phyloP scores from a whole-genome alignment of 2,797 vertebrate genomes.

The Cynodonichthys magdalenae region DNA sequence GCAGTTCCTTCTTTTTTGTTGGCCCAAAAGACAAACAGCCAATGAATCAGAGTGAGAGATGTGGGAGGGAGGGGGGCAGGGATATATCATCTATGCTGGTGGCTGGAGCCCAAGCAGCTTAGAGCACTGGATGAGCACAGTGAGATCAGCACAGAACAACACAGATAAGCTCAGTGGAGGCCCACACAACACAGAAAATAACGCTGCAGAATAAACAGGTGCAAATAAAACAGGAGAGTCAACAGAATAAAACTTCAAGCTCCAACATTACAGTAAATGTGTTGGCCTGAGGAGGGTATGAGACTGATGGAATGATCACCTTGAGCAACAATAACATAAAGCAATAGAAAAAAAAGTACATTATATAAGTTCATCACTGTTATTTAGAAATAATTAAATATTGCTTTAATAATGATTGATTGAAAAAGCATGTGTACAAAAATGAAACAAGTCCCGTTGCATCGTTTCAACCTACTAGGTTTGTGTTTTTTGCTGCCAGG shows the following conservation, averaged over 20 bases:
- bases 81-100: conserved; percentile 78
- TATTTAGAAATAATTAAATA: too few species aligned
- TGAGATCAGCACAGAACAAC: conserved; percentile 75
- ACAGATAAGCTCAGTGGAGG: conserved; percentile 66
- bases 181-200: conserved; percentile 70
- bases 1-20: conserved; percentile 64
- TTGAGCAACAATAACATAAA: too few species aligned
- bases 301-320: too few species aligned
- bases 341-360: too few species aligned
- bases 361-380: too few species aligned
- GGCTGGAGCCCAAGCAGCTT: conserved; percentile 78
- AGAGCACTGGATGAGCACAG: conserved; percentile 70
- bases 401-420: too few species aligned
- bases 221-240: conserved; percentile 38
- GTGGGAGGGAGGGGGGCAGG: conserved; percentile 68
- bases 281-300: too few species aligned
- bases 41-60: conserved; percentile 80
- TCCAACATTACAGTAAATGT: not conserved
- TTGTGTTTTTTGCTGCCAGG: too few species aligned
- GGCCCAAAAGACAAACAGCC: conserved; percentile 74
- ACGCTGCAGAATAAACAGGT: conserved; percentile 43
- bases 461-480: too few species aligned
- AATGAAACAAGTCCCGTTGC: too few species aligned
- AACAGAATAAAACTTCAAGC: conserved; percentile 20
- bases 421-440: too few species aligned